These are phyloP conservation scores for Dasyprocta punctata DNA, from an alignment of 2,113 vertebrate species.

Conservation along the genomic window DNA sequence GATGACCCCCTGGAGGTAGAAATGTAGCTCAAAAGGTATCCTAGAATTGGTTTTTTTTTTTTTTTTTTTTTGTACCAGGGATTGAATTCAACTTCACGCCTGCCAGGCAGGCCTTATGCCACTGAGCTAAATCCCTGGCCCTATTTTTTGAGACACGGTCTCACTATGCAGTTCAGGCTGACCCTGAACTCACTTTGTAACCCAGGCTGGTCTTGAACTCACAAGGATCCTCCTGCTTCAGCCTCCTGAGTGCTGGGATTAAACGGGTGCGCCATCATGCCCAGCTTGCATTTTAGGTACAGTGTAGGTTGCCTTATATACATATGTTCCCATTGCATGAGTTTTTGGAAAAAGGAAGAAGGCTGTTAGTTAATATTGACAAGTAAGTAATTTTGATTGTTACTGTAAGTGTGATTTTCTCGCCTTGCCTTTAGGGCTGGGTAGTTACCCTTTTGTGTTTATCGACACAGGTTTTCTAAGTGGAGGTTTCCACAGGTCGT, in stretches of 20 bases:
- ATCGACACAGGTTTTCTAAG: conserved; percentile 14
- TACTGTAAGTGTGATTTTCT: background rate
- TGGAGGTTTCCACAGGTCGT: background rate
- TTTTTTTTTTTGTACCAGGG: too few relatives aligned
- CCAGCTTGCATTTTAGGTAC: background rate
- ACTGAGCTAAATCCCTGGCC: too few relatives aligned
- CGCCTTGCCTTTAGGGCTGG: background rate
- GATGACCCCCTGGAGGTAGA: background rate
- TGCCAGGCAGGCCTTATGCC: too few relatives aligned
- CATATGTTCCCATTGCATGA: background rate
- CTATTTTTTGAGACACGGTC: too few relatives aligned
- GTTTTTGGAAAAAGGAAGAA: conserved; percentile 51
- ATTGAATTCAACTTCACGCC: too few relatives aligned
- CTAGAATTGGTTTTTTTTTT: conserved; percentile 1
- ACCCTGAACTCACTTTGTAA: too few relatives aligned
- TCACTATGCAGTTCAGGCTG: too few relatives aligned
- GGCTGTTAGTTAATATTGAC: background rate
- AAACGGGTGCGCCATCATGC: too few relatives aligned
- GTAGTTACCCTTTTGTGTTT: conserved; percentile 26
- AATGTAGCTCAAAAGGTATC: background rate
- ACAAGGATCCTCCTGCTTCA: too few relatives aligned
- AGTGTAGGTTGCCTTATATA: background rate
- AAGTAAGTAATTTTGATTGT: background rate
- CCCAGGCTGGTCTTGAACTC: too few relatives aligned
- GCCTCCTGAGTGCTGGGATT: too few relatives aligned